Evolutionary conservation across 2,888 invertebrate species (phyloP), one percentile per base, ranked within the genome.

Genomic region (Xylophagus ater): DNA sequence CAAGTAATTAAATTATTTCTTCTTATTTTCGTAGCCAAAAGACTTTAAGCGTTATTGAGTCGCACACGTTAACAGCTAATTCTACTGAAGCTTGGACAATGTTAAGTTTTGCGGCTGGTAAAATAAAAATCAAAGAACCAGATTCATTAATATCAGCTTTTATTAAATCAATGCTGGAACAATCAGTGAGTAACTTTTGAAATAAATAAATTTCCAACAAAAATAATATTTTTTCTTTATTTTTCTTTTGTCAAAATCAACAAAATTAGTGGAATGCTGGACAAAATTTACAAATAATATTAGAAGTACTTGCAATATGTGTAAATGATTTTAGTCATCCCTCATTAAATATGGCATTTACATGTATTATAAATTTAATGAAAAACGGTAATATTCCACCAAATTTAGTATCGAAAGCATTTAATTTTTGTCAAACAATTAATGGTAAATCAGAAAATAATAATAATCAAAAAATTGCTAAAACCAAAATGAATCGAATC

Each of bases 21-120:
- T 15, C 3, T 35, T 40, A 23, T 15, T 32, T 38, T n/a, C 19
- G n/a, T n/a, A 63, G 62, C 18, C 40, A 53, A 3, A 46, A 52
- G 26, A 49, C 57, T 18, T 47, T 64, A 4, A 50, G 54, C 18
- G 52, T 53, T 1, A 55, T 64, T 20, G 59, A 63, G 40, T 62
- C 63, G 0, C 61, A 64, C 43, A 46, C 61, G 14, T 46, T 54
- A 13, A 60, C 61, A 0, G 52, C 57, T 2, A 61, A 62, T 47
- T 62, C 59, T 4, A 60, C 60, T 1, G 64, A 64, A 43, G 63
- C 64, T 2, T 64, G 64, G 63, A 52, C 57, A 5, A 42, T 64
- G 15, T 47, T 64, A 2, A 60, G 59, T 43, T 59, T 62, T 12
- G 55, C 63, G 29, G 57, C 57, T 5, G 58, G 56, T 4, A 62